Base-by-base conservation (phyloP, 2,888 invertebrate species). In the Tachina fera region DNA sequence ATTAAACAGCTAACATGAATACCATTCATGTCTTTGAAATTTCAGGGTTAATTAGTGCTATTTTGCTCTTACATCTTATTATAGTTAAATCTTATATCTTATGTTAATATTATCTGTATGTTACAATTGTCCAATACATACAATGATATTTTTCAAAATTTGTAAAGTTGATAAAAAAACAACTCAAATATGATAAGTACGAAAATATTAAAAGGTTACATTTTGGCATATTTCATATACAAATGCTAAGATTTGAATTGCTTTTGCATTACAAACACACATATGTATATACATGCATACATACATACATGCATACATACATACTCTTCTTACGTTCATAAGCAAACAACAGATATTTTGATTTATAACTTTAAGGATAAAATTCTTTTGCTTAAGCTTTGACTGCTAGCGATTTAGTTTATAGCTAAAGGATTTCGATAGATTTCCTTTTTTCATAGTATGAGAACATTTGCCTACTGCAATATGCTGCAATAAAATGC, bases 181-280 rank as follows among this genome's bases (percentile, higher is more conserved):
- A n/a, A 43, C 19, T 31, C 11, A 13, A 22, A 41, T 43, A 49
- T 16, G 84, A 77, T 72, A 78, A 84, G 49, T 63, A 16, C 70
- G 56, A 72, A 31, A 31, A 87, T 75, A 78, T 82, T 78, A 84
- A 75, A 75, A 87, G 81, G 82, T 84, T 84, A 84, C 76, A 84
- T 76, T 81, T 76, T 78, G 90, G 89, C 90, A 90, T 91, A 89
- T 91, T 91, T 90, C 88, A 91, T 90, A 90, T 89, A 90, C 90
- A 91, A 91, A 90, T 90, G 89, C 90, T 89, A 89, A 88, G 90
- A 89, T 90, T 91, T 90, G 88, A 89, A 89, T 89, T 89, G 89
- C 88, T 43, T 43, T 41, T 51, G 11, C 88, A 72, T 31, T 31
- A 0, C 31, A 31, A 84, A 60, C 78, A 63, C 72, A 31, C 31